Base-by-base conservation (phyloP, 1,140 invertebrate genomes). In the Anastrepha ludens region DNA sequence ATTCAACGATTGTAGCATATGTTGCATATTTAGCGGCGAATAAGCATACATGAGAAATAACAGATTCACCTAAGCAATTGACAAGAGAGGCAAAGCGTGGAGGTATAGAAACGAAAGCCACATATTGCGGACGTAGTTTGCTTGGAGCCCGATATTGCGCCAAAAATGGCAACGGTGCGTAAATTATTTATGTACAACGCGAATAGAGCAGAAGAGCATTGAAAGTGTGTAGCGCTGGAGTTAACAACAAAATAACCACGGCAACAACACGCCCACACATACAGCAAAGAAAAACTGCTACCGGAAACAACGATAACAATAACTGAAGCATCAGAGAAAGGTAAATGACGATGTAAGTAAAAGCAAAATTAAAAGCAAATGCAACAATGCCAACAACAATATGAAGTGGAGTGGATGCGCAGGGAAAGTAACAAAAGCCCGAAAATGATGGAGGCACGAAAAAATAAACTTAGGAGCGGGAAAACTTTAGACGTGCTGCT, bases 1-100 rank as follows among this genome's bases (percentile, higher is more conserved):
- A 47, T n/a, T 44, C 41, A n/a, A 44, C 41, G 67, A 74, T 74
- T 74, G 15, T 17, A 15, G 41, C 67, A 74, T 74, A 41, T 74
- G 67, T 74, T 74, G 67, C 74, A 81, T 81, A 81, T 55, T 55
- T 81, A 20, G 47, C 47, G 47, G 74, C 47, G 47, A n/a, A 81
- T 9, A 29, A 55, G 47, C 47, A 20, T 20, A 81, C 7, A 81
- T 81, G 47, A 11, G 41, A 8, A n/a, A 17, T 47, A 47, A 7
- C 41, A 41, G 41, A 74, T 44, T 55, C 50, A 55, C 1, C 50
- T 55, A 55, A 55, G 50, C 11, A 2, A 55, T 0, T 11, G 50
- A 7, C 6, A 11, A 11, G 6, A 55, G 50, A 47, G 41, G 41
- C 39, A 74, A 47, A 47, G 13, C 67, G 41, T 4, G 15, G 8